Conservation (phyloP, 2,888 invertebrate genomes). For the Acronicta leporina region DNA sequence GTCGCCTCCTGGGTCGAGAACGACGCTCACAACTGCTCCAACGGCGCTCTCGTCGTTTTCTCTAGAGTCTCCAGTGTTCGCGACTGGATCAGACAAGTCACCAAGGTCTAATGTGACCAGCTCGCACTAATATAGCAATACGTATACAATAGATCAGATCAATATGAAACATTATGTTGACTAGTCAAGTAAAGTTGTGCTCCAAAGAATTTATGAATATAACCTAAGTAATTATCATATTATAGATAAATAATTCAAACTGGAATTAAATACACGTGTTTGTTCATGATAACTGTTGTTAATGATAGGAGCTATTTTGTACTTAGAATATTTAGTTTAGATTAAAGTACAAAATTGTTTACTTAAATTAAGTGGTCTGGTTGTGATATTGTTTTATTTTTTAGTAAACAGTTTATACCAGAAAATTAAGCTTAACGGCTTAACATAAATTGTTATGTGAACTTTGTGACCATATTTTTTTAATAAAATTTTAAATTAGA, state of each 20-base stretch:
- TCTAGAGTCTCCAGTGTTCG: slow-evolving; percentile 74
- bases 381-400: slow-evolving; percentile 38
- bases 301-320: slow-evolving; percentile 25
- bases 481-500: slow-evolving; percentile 25
- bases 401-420: slow-evolving; percentile 9
- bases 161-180: slow-evolving; percentile 46
- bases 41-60: slow-evolving; percentile 78
- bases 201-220: slow-evolving; percentile 46
- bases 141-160: slow-evolving; percentile 46
- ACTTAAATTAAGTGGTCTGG: slow-evolving; percentile 17
- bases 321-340: slow-evolving; percentile 33
- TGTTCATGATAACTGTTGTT: slow-evolving; percentile 28
- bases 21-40: slow-evolving; percentile 75
- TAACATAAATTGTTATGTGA: slow-evolving; percentile 23
- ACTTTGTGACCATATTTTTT: slow-evolving; percentile 30
- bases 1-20: slow-evolving; percentile 85
- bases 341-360: slow-evolving; percentile 42
- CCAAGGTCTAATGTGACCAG: slow-evolving; percentile 63
- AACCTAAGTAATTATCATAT: slow-evolving; percentile 25
- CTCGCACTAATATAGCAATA: slow-evolving; percentile 22
- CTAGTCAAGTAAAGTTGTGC: slow-evolving; percentile 51
- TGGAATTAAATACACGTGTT: slow-evolving; percentile 18
- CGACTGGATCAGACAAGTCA: slow-evolving; percentile 77
- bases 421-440: slow-evolving; percentile 16
- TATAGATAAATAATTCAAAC: slow-evolving; percentile 28